phyloP scores from a whole-genome alignment of 2,797 vertebrate species.

The Syngnathus rostellatus region DNA sequence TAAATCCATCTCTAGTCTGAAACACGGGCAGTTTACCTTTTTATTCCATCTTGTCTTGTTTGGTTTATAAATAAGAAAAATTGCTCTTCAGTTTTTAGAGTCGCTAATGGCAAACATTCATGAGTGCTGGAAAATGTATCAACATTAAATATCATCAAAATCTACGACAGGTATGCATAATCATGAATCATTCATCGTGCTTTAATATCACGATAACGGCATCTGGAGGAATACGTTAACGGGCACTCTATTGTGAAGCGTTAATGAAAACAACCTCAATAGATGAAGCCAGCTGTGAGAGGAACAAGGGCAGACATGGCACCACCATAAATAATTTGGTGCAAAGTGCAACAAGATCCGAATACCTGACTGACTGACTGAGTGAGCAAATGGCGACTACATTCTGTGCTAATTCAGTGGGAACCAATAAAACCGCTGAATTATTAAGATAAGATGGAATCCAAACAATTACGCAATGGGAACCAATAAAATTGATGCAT shows the following conservation, averaged over 20 bases:
- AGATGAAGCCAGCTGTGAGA: constrained; percentile 59
- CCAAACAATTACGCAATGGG: constrained; percentile 3
- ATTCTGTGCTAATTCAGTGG: constrained; percentile 13
- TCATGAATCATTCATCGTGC: constrained; percentile 40
- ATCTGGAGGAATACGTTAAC: constrained; percentile 29
- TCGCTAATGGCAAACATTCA: constrained; percentile 20
- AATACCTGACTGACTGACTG: constrained; percentile 42
- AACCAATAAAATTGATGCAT: background rate
- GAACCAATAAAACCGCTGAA: constrained; percentile 18
- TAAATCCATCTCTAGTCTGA: background rate
- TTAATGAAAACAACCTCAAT: constrained; percentile 63
- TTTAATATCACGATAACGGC: constrained; percentile 40
- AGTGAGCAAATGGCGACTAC: constrained; percentile 12
- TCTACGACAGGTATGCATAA: constrained; percentile 15
- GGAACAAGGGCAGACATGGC: constrained; percentile 63
- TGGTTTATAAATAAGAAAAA: background rate
- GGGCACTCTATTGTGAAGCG: constrained; percentile 42
- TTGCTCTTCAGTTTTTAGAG: constrained; percentile 9
- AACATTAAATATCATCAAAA: constrained; percentile 14
- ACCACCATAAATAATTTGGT: constrained; percentile 65
- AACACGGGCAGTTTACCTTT: background rate
- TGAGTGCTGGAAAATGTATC: constrained; percentile 9
- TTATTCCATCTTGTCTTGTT: no score
- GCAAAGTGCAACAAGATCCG: constrained; percentile 58
- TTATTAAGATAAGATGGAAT: constrained; percentile 13